Evolutionary conservation across 2,888 invertebrate genomes (phyloP), one percentile per base, ranked within the genome.

Genomic region (Auanema sp.): DNA sequence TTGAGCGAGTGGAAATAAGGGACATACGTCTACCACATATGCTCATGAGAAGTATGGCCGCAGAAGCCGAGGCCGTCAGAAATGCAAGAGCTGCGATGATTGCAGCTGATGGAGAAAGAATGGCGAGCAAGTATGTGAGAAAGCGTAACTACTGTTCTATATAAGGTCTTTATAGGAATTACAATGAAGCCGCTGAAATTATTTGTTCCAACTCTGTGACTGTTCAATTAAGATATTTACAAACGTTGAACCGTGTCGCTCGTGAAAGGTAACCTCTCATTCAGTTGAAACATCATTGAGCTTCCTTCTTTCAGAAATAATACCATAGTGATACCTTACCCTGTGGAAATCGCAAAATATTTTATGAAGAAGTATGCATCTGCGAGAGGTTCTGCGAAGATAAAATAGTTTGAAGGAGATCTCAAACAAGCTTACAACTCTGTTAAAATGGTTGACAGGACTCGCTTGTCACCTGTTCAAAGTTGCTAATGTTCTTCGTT

Each of bases 171-270:
- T 60, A 23, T 52, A 71, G 75, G 60, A 67, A 66, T 21, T 71
- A 96, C 33, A 90, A 93, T 64, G 95, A 95, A 83, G 96, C 96
- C 12, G 93, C 95, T 6, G 93, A 95, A 84, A 91, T 95, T 55
- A 93, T 96, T 80, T 91, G 91, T 0, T 91, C 92, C 83, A 93
- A 93, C 58, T 93, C 93, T 12, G 92, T 93, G 14, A 94, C 96
- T n/a, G 86, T 96, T 33, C 94, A 95, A 85, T 89, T 95, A 41
- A 89, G 95, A 70, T 95, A 95, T 84, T 87, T 92, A 49, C 81
- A 80, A 64, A 82, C 82, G 8, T 53, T 81, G 56, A 65, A 64
- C 1, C 72, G 76, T 51, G 68, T 81, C 47, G 62, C 79, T 16
- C 69, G 68, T n/a, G 72, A 79, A 60, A 65, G 72, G 65, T 71